These are phyloP conservation scores for Anolis apletophallus DNA, from an alignment of 2,797 vertebrate genomes.

Conservation along the genomic window DNA sequence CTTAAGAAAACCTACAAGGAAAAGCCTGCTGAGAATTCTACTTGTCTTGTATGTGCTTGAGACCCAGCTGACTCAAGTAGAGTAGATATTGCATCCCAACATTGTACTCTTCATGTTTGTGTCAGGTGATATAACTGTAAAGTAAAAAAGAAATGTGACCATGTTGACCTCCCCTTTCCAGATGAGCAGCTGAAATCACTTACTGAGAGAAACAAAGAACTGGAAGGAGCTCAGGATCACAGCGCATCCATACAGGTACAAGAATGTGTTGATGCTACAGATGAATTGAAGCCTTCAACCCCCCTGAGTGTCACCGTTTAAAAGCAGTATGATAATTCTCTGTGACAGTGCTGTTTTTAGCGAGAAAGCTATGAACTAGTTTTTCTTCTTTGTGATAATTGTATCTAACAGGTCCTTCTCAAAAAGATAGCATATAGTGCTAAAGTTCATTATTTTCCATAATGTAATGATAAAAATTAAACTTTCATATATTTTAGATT, in stretches of 20 bases:
- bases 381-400: background rate
- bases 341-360: background rate
- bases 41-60: background rate
- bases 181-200: conserved; percentile 84
- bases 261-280: background rate
- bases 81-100: background rate
- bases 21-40: background rate
- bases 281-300: background rate
- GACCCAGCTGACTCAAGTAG: background rate
- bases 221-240: conserved; percentile 82
- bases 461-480: too few relatives aligned
- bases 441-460: too few relatives aligned
- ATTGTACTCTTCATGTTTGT: background rate
- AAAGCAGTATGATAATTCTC: background rate
- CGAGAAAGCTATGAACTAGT: background rate
- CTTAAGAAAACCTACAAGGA: background rate
- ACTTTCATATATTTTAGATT: too few relatives aligned
- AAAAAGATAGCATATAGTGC: too few relatives aligned
- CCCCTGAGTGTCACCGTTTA: background rate
- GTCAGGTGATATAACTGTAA: background rate
- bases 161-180: conserved; percentile 60
- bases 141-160: background rate
- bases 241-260: conserved; percentile 85
- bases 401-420: too few relatives aligned
- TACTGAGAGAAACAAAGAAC: conserved; percentile 86